Conservation (phyloP, 2,888 invertebrate genomes). For the Patella ulyssiponensis region DNA sequence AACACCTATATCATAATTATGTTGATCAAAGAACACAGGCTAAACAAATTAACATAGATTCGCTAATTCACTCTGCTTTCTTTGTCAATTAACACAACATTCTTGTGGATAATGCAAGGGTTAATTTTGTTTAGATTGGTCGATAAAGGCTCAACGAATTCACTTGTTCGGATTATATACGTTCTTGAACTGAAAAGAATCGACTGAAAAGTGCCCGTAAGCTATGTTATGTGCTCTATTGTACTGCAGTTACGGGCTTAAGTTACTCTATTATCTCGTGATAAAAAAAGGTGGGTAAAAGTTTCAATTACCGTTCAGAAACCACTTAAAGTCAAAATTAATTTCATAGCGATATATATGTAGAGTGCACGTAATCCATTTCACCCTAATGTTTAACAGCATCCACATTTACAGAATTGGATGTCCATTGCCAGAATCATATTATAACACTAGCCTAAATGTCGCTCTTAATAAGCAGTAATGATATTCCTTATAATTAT, state of each 20-base stretch:
- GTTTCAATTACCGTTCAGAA: neutral
- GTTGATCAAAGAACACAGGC: neutral
- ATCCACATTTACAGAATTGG: too few relatives aligned
- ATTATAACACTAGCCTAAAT: too few relatives aligned
- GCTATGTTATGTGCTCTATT: constrained; percentile 4
- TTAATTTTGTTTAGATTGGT: constrained; percentile 5
- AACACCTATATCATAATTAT: neutral
- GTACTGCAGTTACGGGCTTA: neutral
- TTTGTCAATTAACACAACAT: constrained; percentile 4
- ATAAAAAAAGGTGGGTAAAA: neutral
- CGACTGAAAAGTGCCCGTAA: neutral
- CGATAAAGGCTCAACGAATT: neutral
- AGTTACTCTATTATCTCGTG: neutral
- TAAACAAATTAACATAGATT: neutral
- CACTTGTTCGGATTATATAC: too few relatives aligned
- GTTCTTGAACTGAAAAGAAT: too few relatives aligned
- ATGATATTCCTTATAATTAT: too few relatives aligned
- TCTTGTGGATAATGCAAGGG: neutral
- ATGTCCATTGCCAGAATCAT: too few relatives aligned
- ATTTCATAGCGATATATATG: neutral
- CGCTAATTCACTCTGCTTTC: neutral
- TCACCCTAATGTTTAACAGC: too few relatives aligned
- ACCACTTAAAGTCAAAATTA: constrained; percentile 4
- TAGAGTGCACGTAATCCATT: too few relatives aligned
- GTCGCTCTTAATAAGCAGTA: too few relatives aligned